Evolutionary conservation across 2,888 invertebrate species (phyloP).

Genomic region (Icerya purchasi): DNA sequence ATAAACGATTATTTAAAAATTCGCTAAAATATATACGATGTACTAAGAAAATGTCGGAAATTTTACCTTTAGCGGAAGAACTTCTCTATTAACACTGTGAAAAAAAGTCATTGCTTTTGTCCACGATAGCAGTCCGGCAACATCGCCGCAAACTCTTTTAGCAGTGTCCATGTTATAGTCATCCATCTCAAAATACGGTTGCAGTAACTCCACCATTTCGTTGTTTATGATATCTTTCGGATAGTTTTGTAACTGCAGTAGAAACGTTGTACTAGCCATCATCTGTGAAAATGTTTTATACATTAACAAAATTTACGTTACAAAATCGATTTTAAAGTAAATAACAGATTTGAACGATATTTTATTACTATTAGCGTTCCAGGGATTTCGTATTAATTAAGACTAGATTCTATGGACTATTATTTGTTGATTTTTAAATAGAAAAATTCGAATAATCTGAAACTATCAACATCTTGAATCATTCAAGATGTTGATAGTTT

Average conservation of each 20-base stretch:
- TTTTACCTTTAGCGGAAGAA: constrained; percentile 60
- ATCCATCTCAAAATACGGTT: constrained; percentile 84
- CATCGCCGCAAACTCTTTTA: constrained; percentile 85
- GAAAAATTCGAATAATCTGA: too few relatives aligned
- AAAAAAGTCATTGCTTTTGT: constrained; percentile 92
- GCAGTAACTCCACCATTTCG: constrained; percentile 82
- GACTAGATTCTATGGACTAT: too few relatives aligned
- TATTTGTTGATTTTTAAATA: too few relatives aligned
- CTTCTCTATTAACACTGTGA: constrained; percentile 89
- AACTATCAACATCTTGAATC: too few relatives aligned
- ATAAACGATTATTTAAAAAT: background rate
- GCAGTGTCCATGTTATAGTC: constrained; percentile 95
- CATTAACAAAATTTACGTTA: background rate
- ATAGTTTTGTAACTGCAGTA: constrained; percentile 77
- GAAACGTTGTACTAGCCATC: constrained; percentile 88
- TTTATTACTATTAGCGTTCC: too few relatives aligned
- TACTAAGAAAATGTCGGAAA: background rate
- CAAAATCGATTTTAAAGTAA: too few relatives aligned
- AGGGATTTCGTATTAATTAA: too few relatives aligned
- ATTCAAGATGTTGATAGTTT: too few relatives aligned
- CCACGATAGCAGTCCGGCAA: constrained; percentile 86
- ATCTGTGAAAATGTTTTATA: constrained; percentile 32
- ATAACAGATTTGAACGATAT: too few relatives aligned
- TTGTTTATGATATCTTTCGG: constrained; percentile 92
- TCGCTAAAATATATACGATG: background rate